These are phyloP conservation scores for Tor tambroides DNA, from an alignment of 2,113 vertebrate genomes.

Conservation along the genomic window DNA sequence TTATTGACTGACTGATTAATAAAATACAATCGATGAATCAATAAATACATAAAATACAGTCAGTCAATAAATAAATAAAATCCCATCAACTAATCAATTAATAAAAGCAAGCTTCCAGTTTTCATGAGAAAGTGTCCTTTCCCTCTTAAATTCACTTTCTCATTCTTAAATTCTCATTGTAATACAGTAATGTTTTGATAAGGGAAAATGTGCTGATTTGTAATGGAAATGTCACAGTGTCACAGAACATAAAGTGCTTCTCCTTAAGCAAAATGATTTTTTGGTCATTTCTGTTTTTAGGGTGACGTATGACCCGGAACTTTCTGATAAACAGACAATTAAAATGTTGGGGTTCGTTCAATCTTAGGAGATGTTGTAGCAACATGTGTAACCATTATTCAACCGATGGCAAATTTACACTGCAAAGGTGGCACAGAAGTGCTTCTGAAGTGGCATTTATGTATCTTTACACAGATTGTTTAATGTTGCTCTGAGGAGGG, in stretches of 20 bases:
- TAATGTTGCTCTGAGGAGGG: too few relatives aligned
- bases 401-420: neutral
- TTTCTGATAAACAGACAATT: neutral
- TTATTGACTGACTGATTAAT: too few relatives aligned
- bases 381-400: neutral
- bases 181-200: neutral
- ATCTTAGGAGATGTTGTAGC: neutral
- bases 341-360: neutral
- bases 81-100: neutral
- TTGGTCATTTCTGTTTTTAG: neutral
- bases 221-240: neutral
- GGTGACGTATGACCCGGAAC: neutral
- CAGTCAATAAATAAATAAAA: neutral
- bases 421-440: too few relatives aligned
- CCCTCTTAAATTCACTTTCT: too few relatives aligned
- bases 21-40: too few relatives aligned
- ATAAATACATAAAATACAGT: too few relatives aligned
- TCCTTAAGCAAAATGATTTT: neutral
- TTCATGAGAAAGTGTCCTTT: neutral
- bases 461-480: too few relatives aligned
- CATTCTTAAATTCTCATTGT: neutral
- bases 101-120: neutral
- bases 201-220: neutral
- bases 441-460: too few relatives aligned
- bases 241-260: neutral